Conservation (phyloP, 2,797 vertebrate species). For the Sardinella longiceps region DNA sequence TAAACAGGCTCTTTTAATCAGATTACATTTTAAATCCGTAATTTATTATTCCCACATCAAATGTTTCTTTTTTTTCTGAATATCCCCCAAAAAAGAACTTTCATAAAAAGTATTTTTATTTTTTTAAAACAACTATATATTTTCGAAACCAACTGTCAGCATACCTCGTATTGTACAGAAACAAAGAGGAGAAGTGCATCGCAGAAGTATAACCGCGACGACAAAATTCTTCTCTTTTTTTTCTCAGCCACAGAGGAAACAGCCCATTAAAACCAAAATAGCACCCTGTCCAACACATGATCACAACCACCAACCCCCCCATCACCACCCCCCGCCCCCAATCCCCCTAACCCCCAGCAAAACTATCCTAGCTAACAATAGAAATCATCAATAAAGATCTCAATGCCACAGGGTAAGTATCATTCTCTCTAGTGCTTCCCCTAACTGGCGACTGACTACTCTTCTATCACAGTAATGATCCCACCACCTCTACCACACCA, state of each 20-base stretch:
- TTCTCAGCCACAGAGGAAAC: not conserved
- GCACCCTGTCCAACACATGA: not conserved
- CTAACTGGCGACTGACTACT: not conserved
- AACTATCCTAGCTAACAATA: not conserved
- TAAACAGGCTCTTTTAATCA: not conserved
- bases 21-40: not conserved
- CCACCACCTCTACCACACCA: no score
- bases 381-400: slow-evolving; percentile 15
- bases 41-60: not conserved
- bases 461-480: not conserved
- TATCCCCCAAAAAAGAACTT: not conserved
- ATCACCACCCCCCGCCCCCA: not conserved
- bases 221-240: not conserved
- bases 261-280: not conserved
- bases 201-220: not conserved
- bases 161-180: not conserved
- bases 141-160: not conserved
- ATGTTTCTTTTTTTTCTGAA: not conserved
- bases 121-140: no score
- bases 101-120: not conserved
- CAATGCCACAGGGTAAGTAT: not conserved
- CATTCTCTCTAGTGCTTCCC: not conserved
- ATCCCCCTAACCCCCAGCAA: not conserved
- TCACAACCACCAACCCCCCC: not conserved
- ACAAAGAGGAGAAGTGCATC: not conserved